phyloP scores from a whole-genome alignment of 1,140 invertebrate genomes.

The fruit fly (Drosophila melanogaster) region DNA sequence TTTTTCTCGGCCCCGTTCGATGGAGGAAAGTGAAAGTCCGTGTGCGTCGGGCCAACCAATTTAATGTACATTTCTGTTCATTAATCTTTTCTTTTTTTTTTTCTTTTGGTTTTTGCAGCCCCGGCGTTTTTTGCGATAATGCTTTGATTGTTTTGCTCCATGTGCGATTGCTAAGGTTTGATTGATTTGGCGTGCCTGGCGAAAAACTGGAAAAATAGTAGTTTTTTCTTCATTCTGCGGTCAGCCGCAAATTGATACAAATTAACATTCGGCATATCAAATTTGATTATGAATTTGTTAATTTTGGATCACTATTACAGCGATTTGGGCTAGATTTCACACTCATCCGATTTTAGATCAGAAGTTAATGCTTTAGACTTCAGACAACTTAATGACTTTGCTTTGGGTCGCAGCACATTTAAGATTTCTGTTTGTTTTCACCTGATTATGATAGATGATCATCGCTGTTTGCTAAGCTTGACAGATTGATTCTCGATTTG shows the following conservation, averaged over 20 bases:
- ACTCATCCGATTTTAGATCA: slow-evolving; percentile 5
- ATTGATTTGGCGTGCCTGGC: slow-evolving; percentile 43
- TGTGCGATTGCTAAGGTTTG: slow-evolving; percentile 36
- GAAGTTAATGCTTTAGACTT: slow-evolving; percentile 5
- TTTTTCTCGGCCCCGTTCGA: slow-evolving; percentile 29
- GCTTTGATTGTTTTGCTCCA: slow-evolving; percentile 65
- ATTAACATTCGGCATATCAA: slow-evolving; percentile 47
- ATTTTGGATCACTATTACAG: slow-evolving; percentile 9
- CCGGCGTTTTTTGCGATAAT: slow-evolving; percentile 46
- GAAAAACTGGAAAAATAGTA: slow-evolving; percentile 16
- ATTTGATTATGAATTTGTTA: slow-evolving; percentile 55
- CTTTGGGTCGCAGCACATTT: background rate
- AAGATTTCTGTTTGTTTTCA: slow-evolving; percentile 16
- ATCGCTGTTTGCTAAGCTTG: slow-evolving; percentile 14
- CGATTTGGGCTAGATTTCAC: slow-evolving; percentile 3
- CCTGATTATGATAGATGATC: slow-evolving; percentile 56
- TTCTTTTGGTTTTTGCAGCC: slow-evolving; percentile 18
- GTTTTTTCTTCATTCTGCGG: slow-evolving; percentile 32
- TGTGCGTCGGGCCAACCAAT: slow-evolving; percentile 45
- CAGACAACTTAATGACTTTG: slow-evolving; percentile 31
- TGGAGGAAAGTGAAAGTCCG: slow-evolving; percentile 65
- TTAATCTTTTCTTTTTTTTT: slow-evolving; percentile 63
- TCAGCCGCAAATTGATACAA: slow-evolving; percentile 52
- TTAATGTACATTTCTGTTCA: slow-evolving; percentile 70
- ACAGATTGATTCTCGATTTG: slow-evolving; percentile 25